Conservation (phyloP, 1,140 invertebrate species). For the Pentalonia nigronervosa region DNA sequence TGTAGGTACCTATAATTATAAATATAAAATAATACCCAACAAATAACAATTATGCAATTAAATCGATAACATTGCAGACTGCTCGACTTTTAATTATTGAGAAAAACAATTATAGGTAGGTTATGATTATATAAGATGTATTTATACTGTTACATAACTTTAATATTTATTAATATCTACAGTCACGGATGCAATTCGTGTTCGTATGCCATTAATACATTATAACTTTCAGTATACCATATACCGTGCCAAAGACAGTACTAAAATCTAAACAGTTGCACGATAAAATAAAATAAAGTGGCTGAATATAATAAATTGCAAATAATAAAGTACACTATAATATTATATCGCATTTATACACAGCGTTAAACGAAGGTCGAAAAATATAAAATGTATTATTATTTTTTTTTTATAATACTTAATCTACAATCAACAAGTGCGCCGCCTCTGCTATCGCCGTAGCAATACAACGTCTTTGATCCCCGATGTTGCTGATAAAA, state of each 20-base stretch:
- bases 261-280: neutral
- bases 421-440: conserved; percentile 5
- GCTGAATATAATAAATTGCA: neutral
- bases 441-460: neutral
- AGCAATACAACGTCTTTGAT: conserved; percentile 21
- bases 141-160: neutral
- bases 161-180: neutral
- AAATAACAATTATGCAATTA: conserved; percentile 12
- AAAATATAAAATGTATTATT: neutral
- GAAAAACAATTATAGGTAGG: neutral
- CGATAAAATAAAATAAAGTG: neutral
- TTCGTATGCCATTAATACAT: neutral
- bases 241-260: neutral
- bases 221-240: neutral
- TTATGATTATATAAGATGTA: neutral
- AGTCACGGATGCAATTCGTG: neutral
- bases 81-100: neutral
- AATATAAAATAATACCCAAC: conserved; percentile 5
- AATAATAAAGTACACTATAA: neutral
- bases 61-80: neutral
- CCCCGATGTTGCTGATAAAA: neutral
- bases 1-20: neutral
- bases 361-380: neutral
- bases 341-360: neutral
- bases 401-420: neutral